Evolutionary conservation across 1,140 invertebrate species (phyloP), one percentile per base, ranked within the genome.

Genomic region (Micrasema minimum): DNA sequence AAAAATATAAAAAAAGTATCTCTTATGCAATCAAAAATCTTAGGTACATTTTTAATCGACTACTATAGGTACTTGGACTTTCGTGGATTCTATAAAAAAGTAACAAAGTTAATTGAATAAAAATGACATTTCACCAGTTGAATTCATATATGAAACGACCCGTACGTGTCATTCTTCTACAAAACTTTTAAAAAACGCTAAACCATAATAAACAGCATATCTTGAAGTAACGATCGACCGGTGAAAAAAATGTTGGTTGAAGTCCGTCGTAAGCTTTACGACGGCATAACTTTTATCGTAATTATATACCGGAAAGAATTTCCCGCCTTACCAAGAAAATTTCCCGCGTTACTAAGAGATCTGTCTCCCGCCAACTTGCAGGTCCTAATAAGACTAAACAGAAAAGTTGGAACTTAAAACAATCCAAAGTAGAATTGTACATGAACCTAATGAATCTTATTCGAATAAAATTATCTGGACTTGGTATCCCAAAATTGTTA

Each of bases 401-500:
- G 59, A 62, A n/a, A 31, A 14, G 46, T 31, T 10, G 0, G 18
- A 22, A 41, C 61, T 61, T 71, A 20, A 72, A 61, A 72, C 70
- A 72, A 72, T 7, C 48, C 43, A 64, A 35, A 66, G 37, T 41
- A 71, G 41, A 66, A 67, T 67, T 70, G 72, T 70, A 70, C 55
- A 67, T 66, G 72, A 70, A 53, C 53, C 53, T 74, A 74, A 74
- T 74, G 72, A 74, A 74, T n/a, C n/a, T n/a, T n/a, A n/a, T n/a
- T n/a, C n/a, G n/a, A n/a, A n/a, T n/a, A n/a, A n/a, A n/a, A n/a
- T n/a, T n/a, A n/a, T n/a, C n/a, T n/a, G n/a, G n/a, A n/a, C n/a
- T n/a, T n/a, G n/a, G n/a, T n/a, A n/a, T n/a, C n/a, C n/a, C n/a
- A n/a, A n/a, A n/a, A n/a, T n/a, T n/a, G n/a, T n/a, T n/a, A n/a